A percentile compares a stretch with the other conserved stretches of the same genome.
Evolutionary conservation across 2,888 invertebrate genomes (phyloP).

Genomic region (Aethes cnicana): DNA sequence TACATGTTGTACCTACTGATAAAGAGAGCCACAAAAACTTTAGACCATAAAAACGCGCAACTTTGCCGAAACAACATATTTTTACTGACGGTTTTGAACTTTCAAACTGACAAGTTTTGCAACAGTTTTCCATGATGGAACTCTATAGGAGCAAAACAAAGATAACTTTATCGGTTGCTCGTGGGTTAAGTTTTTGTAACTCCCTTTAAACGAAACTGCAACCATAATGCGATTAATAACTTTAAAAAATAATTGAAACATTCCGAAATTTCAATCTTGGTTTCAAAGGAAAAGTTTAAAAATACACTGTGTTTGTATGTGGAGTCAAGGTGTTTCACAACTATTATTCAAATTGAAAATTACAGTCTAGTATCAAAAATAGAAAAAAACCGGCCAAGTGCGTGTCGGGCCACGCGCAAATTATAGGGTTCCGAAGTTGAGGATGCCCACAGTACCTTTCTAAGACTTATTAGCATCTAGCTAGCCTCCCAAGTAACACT

Average conservation of each 20-base stretch:
- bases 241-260: constrained; percentile 13
- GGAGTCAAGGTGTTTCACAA: constrained; percentile 5
- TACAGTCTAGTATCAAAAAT: constrained; percentile 22
- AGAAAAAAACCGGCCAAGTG: too few species aligned
- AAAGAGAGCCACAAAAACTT: constrained; percentile 28
- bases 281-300: background rate
- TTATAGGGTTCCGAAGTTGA: too few species aligned
- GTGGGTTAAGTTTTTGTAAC: constrained; percentile 6
- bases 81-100: constrained; percentile 26
- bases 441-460: too few species aligned
- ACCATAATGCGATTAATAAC: constrained; percentile 13
- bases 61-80: constrained; percentile 31
- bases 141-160: constrained; percentile 14
- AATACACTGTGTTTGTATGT: background rate
- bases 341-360: constrained; percentile 19
- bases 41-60: constrained; percentile 18
- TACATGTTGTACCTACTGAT: constrained; percentile 9
- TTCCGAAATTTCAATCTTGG: background rate
- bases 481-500: too few species aligned
- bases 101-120: constrained; percentile 22
- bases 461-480: too few species aligned
- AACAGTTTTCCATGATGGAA: constrained; percentile 22
- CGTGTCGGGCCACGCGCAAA: too few species aligned
- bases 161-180: constrained; percentile 13
- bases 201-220: background rate